Conservation (phyloP, 2,888 invertebrate species). For the Pardosa pseudoannulata region DNA sequence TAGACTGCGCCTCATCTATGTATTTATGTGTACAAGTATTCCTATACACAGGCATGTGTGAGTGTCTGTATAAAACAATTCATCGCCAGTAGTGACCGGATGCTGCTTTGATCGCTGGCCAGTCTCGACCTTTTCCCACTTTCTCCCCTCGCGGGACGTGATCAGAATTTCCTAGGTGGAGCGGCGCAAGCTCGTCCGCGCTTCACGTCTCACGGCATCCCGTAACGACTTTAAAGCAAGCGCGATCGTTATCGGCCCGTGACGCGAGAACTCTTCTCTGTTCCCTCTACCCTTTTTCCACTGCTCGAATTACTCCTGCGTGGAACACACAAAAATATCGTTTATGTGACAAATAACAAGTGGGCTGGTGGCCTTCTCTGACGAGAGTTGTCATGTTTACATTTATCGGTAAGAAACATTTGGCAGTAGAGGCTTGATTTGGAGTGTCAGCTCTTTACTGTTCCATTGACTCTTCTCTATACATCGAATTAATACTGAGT, state of each 20-base stretch:
- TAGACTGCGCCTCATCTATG: no score
- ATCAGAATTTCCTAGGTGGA: background rate
- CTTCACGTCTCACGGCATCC: background rate
- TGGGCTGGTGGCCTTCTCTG: background rate
- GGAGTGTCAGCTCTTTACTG: no score
- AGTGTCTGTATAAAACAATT: no score
- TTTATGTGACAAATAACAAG: background rate
- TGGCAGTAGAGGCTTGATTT: no score
- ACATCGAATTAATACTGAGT: no score
- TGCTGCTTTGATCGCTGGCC: background rate
- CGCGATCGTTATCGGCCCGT: background rate
- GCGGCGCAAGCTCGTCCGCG: background rate
- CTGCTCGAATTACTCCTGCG: background rate
- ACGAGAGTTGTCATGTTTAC: background rate
- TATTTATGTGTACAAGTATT: no score
- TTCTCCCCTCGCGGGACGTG: background rate
- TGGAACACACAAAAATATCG: background rate
- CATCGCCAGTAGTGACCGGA: background rate
- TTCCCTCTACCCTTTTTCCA: background rate
- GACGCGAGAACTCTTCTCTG: no score
- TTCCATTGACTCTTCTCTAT: no score
- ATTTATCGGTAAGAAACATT: no score
- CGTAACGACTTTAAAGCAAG: background rate
- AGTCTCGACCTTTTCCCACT: background rate
- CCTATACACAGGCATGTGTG: no score